Evolutionary conservation across 2,113 vertebrate species (phyloP), one percentile per base, ranked within the genome.

Genomic region (Megaptera novaeangliae): DNA sequence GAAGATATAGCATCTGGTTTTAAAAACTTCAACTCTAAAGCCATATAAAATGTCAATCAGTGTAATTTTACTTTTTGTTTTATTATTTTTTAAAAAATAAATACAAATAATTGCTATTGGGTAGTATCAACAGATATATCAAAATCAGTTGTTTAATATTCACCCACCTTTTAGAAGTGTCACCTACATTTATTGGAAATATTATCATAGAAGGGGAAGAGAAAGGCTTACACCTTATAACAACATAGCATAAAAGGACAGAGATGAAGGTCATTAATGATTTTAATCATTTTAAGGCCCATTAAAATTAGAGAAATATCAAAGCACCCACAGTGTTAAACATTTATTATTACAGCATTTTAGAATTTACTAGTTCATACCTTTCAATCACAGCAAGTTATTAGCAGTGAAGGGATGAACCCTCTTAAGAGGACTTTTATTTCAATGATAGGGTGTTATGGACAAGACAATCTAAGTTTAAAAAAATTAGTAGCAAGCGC

Each of bases 401-500:
- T 98, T 97, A 98, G 98, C 98, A 98, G 98, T 98, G 98, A 98
- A 98, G 97, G 98, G 98, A 98, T 98, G 98, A 98, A 98, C 96
- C 97, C 98, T 98, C 97, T 75, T 71, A 77, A 89, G 69, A 97
- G 92, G 94, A 92, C 95, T 97, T 98, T 98, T 59, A 98, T 93
- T 97, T 93, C 82, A 95, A 92, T 98, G 98, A 98, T 88, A 97
- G 92, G 85, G 44, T 97, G 98, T 98, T 99, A 99, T 1, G 95
- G 96, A 98, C 98, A 97, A 98, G 95, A 98, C 95, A 97, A 90
- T 85, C 98, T 96, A 94, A 95, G 27, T 93, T 98, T 88, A 88
- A 93, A 98, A 96, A 97, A 89, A 98, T 98, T 98, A 99, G 98
- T 98, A 98, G 97, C 98, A 98, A 98, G 98, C 98, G 97, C 96